Evolutionary conservation across 2,797 vertebrate genomes (phyloP).

Genomic region (Phaenicophaeus curvirostris): DNA sequence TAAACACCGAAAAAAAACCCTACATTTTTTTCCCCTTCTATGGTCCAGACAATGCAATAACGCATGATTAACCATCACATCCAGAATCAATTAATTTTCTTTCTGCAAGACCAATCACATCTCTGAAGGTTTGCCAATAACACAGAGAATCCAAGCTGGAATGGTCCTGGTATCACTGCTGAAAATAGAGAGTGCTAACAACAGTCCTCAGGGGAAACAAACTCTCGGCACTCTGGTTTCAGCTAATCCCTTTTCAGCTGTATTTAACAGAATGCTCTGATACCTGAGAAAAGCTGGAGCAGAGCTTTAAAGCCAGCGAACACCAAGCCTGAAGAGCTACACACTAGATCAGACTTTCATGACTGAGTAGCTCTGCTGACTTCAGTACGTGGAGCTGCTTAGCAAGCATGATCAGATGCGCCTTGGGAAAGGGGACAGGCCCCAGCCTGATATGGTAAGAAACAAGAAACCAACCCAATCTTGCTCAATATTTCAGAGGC

Average conservation of each 20-base stretch:
- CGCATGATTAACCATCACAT: not conserved
- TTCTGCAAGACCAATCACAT: not conserved
- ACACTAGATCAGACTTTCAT: not conserved
- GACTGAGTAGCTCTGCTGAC: not conserved
- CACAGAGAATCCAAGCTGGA: not conserved
- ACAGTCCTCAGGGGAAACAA: not conserved
- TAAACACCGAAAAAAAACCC: not conserved
- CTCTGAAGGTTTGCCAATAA: not conserved
- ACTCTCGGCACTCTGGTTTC: not conserved
- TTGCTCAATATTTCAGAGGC: not conserved
- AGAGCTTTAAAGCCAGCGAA: not conserved
- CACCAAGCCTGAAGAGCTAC: not conserved
- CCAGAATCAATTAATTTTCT: not conserved
- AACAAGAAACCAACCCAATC: not conserved
- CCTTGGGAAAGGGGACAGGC: not conserved
- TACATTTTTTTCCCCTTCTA: not conserved
- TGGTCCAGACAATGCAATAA: not conserved
- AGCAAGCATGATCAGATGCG: accelerated
- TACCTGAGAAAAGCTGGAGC: not conserved
- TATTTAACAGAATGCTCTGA: not conserved
- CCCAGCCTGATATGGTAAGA: accelerated
- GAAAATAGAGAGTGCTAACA: not conserved
- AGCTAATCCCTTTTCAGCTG: not conserved
- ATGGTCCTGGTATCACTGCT: too few relatives aligned
- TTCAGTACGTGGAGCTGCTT: accelerated